A percentile compares a stretch with the other conserved stretches of the same genome.
phyloP scores from a whole-genome alignment of 1,140 invertebrate genomes.

The Pseudoatta argentina region DNA sequence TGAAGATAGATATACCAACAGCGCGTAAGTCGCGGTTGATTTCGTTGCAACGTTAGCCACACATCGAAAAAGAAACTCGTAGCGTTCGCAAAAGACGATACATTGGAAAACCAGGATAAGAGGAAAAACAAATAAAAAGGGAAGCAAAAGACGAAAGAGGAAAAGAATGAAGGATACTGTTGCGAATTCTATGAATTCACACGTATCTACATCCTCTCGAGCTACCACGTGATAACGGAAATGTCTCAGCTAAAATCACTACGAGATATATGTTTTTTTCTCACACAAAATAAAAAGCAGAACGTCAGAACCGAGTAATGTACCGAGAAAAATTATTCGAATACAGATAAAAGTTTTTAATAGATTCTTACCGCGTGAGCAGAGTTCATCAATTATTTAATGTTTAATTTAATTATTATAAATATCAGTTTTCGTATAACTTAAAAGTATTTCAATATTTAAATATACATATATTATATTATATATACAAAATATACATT shows the following conservation, averaged over 20 bases:
- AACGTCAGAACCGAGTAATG: background rate
- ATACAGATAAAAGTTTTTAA: background rate
- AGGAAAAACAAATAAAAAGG: slow-evolving; percentile 32
- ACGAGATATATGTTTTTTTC: background rate
- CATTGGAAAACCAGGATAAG: slow-evolving; percentile 63
- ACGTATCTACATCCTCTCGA: slow-evolving; percentile 21
- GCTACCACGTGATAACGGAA: slow-evolving; percentile 28
- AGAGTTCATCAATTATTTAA: background rate
- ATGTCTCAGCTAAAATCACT: slow-evolving; percentile 54
- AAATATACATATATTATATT: too few species aligned
- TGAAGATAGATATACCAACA: slow-evolving; percentile 4
- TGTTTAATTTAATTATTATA: background rate
- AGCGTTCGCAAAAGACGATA: slow-evolving; percentile 54
- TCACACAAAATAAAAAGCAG: background rate
- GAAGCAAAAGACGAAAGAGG: background rate
- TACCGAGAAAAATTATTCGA: background rate
- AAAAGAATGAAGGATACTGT: slow-evolving; percentile 24
- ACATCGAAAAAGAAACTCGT: slow-evolving; percentile 61
- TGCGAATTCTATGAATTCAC: slow-evolving; percentile 53
- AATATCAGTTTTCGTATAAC: background rate
- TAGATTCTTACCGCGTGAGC: background rate
- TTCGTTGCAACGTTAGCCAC: slow-evolving; percentile 36
- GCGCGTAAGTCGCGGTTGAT: slow-evolving; percentile 35
- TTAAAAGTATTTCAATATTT: background rate
- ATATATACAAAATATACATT: background rate